phyloP scores from a whole-genome alignment of 2,113 vertebrate genomes.

The Channa argus region DNA sequence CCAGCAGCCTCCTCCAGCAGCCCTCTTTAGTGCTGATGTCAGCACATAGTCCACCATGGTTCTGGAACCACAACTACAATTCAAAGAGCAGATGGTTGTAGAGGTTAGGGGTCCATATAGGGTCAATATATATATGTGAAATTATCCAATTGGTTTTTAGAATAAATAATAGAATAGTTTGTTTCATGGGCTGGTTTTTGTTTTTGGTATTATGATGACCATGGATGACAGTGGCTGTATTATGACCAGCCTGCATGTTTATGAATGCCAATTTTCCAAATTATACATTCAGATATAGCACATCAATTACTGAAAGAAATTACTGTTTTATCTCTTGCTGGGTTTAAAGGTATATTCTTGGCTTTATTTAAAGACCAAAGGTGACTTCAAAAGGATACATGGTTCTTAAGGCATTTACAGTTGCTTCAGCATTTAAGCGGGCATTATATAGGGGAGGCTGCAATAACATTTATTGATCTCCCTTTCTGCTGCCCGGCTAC shows the following conservation, averaged over 20 bases:
- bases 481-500: conserved; percentile 71
- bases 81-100: conserved; percentile 54
- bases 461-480: conserved; percentile 75
- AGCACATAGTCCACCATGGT: conserved; percentile 62
- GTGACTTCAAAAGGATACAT: conserved; percentile 10
- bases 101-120: conserved; percentile 52
- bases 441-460: conserved; percentile 57
- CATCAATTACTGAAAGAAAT: conserved; percentile 10
- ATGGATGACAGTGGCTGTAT: neutral
- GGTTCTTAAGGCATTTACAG: conserved; percentile 45
- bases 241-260: conserved; percentile 3
- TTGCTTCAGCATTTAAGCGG: conserved; percentile 66
- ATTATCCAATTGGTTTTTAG: conserved; percentile 26
- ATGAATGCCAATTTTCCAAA: no score
- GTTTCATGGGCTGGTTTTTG: conserved; percentile 25
- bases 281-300: conserved; percentile 1
- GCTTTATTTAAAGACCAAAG: conserved; percentile 49
- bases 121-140: conserved; percentile 11
- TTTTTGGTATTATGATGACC: conserved; percentile 9
- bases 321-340: no score
- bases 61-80: conserved; percentile 47
- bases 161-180: conserved; percentile 10
- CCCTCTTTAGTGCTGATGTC: conserved; percentile 77
- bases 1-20: no score
- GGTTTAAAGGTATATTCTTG: conserved; percentile 13